Base-by-base conservation (phyloP, 1,140 invertebrate species). In the Melanaphis sacchari region DNA sequence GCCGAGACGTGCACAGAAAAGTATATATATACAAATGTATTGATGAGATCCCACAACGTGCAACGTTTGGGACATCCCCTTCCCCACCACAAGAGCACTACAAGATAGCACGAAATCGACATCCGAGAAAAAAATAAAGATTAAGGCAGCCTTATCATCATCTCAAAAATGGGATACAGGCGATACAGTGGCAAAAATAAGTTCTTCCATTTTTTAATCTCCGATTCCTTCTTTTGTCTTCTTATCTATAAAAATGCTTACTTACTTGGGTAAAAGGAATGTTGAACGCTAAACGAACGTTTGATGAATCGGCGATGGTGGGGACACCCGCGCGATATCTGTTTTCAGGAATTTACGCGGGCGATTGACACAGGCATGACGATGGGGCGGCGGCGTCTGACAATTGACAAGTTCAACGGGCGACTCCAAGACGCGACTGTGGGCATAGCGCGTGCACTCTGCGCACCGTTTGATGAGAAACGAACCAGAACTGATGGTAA, bases 321-420 rank as follows among this genome's bases (percentile, higher is more conserved):
- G 21, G 31, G 31, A 76, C 59, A n/a, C 59, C n/a, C 59, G 59
- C 59, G 59, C 31, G 59, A n/a, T n/a, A 76, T 76, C n/a, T n/a
- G 59, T n/a, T 76, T 66, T 76, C 15, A 43, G 40, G 46, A 89
- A 54, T 81, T 92, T 92, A 92, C 31, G 66, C 91, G 91, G 91
- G 66, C 76, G 91, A 46, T 22, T 31, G 24, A 43, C 59, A 89
- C 36, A 9, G 22, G 40, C 49, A 66, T 40, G 38, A n/a, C 91
- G 41, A 22, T 22, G 91, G 59, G 59, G 59, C 59, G 46, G 59
- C 59, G 59, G 31, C 31, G 59, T 15, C 59, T 18, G 59, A 76
- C 31, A 76, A 76, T n/a, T 18, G 59, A 76, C 31, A 76, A 76
- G 59, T 76, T n/a, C n/a, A 76, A 76, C 31, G 59, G 59, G 59